Percentiles rank a stretch among this genome's conserved stretches.
These are phyloP conservation scores for Rhagoletis pomonella DNA, from an alignment of 1,140 invertebrate species.

Conservation along the genomic window DNA sequence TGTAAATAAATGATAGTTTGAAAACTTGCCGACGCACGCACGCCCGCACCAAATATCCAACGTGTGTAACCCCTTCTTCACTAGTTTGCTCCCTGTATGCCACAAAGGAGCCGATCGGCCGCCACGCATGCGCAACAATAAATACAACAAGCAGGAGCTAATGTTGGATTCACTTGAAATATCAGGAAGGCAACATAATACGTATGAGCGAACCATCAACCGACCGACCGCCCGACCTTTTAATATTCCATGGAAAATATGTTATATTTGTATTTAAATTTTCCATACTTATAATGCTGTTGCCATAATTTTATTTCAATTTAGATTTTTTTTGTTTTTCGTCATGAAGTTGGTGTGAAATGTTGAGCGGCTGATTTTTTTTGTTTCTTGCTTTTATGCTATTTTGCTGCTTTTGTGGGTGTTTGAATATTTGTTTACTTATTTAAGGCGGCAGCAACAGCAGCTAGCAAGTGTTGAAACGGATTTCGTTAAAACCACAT, in stretches of 20 bases:
- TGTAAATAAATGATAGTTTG: too few species aligned
- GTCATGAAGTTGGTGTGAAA: conserved; percentile 11
- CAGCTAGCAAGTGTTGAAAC: conserved; percentile 42
- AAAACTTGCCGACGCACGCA: background rate
- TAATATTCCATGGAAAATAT: conserved; percentile 50
- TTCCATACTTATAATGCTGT: conserved; percentile 11
- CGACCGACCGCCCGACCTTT: background rate
- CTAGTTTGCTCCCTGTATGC: background rate
- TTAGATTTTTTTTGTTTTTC: background rate
- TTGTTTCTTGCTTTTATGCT: background rate
- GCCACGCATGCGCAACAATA: background rate
- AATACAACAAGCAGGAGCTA: background rate
- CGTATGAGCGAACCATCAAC: too few species aligned
- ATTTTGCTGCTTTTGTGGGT: background rate
- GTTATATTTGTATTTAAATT: background rate
- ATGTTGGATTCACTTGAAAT: background rate
- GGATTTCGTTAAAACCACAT: conserved; percentile 36
- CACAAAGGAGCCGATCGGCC: conserved; percentile 9
- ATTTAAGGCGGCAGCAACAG: too few species aligned
- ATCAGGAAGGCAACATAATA: background rate
- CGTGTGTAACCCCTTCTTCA: conserved; percentile 12
- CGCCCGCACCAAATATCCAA: conserved; percentile 23
- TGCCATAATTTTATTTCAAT: conserved; percentile 38
- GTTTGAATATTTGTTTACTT: background rate
- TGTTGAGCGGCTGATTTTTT: conserved; percentile 8